Percentiles rank a stretch among this genome's conserved stretches.
Conservation (phyloP, 53 echinoderm and acorn worm genomes). For the Zoroaster sp. region DNA sequence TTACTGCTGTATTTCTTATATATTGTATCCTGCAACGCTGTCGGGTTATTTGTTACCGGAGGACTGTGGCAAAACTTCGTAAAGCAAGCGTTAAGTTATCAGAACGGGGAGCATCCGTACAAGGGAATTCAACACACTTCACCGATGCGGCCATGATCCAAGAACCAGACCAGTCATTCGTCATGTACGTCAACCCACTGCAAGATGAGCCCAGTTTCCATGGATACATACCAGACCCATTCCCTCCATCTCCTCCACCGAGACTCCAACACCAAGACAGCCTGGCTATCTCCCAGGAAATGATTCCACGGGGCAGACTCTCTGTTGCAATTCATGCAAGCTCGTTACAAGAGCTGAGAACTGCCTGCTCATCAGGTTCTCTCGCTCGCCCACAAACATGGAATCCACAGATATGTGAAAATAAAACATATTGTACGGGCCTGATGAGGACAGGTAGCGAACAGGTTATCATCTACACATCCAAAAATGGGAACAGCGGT, state of each 20-base stretch:
- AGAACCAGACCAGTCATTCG: slow-evolving; percentile 19
- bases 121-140: not conserved
- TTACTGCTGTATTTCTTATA: not conserved
- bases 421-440: no score
- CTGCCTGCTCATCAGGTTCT: not conserved
- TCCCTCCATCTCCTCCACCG: slow-evolving; percentile 20
- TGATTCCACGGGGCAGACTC: not conserved
- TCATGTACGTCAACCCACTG: slow-evolving; percentile 16
- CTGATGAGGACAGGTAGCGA: not conserved
- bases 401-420: not conserved
- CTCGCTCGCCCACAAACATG: not conserved
- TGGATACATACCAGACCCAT: not conserved
- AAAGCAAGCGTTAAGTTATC: slow-evolving; percentile 14
- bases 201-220: not conserved
- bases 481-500: not conserved
- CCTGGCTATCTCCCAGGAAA: not conserved
- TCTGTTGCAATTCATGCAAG: slow-evolving; percentile 31
- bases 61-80: slow-evolving; percentile 1
- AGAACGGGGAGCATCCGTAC: not conserved
- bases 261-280: not conserved
- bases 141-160: not conserved
- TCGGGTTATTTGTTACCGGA: not conserved
- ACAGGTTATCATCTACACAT: not conserved
- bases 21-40: not conserved
- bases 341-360: slow-evolving; percentile 39